phyloP scores from a whole-genome alignment of 2,113 vertebrate genomes.

The Cairina moschata region DNA sequence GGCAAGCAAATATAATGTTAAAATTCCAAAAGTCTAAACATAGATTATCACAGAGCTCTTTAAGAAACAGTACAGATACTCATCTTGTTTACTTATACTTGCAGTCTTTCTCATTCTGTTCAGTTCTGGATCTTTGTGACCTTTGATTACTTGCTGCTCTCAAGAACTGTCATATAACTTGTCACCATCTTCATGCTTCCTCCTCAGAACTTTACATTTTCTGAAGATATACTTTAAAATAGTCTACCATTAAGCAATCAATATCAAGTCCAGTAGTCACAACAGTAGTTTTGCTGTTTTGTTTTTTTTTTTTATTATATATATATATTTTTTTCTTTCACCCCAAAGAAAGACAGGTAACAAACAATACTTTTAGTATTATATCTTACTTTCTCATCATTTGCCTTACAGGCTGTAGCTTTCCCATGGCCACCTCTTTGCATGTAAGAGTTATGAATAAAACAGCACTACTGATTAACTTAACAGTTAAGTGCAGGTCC shows the following conservation, averaged over 20 bases:
- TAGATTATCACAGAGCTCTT: background rate
- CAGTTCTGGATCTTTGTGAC: background rate
- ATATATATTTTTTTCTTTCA: background rate
- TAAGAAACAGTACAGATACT: background rate
- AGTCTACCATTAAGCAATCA: fast-evolving
- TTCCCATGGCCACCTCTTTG: background rate
- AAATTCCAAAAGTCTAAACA: background rate
- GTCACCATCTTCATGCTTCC: background rate
- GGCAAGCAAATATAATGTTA: background rate
- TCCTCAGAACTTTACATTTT: background rate
- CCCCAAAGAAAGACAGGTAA: background rate
- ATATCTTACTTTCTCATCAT: background rate
- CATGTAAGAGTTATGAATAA: background rate
- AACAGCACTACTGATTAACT: background rate
- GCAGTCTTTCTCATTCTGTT: background rate
- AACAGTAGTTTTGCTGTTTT: too few species aligned
- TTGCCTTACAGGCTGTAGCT: background rate
- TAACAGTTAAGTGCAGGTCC: background rate
- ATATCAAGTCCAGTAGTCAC: background rate
- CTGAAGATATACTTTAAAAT: background rate
- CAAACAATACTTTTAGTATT: background rate
- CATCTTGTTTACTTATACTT: background rate
- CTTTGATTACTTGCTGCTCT: background rate
- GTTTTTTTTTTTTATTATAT: too few species aligned
- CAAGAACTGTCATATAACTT: background rate